Conservation (phyloP, 2,797 vertebrate species). For the Pantherophis vulpinus region DNA sequence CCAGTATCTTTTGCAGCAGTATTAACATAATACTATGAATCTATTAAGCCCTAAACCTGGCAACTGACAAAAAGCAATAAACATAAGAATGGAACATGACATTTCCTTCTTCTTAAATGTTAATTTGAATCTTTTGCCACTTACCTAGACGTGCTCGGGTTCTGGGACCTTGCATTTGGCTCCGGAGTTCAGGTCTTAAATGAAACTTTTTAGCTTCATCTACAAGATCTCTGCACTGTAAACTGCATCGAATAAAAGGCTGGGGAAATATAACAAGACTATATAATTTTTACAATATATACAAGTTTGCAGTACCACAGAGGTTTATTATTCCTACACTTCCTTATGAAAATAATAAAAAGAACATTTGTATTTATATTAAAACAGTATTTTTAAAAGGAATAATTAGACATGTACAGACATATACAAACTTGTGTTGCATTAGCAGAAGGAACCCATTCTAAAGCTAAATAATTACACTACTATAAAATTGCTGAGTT, state of each 20-base stretch:
- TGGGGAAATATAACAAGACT: slow-evolving; percentile 62
- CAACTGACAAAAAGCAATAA: background rate
- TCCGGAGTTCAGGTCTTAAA: slow-evolving; percentile 91
- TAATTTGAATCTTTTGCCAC: slow-evolving; percentile 9
- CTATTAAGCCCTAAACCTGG: background rate
- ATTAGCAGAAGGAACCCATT: background rate
- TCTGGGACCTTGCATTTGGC: slow-evolving; percentile 97
- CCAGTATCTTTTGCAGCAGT: background rate
- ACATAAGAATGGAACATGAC: background rate
- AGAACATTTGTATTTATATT: background rate
- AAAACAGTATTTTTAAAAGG: background rate
- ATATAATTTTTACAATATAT: slow-evolving; percentile 9
- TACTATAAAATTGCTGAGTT: background rate
- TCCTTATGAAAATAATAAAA: background rate
- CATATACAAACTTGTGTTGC: background rate
- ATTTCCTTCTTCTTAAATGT: background rate
- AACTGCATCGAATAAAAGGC: slow-evolving; percentile 94
- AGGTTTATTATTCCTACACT: background rate
- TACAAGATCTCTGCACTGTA: slow-evolving; percentile 95
- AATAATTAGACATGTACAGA: background rate
- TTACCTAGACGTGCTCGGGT: slow-evolving; percentile 92
- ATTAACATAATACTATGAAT: background rate
- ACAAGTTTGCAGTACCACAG: slow-evolving; percentile 22
- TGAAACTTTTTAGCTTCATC: slow-evolving; percentile 99
- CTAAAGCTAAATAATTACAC: background rate